phyloP scores from a whole-genome alignment of 2,797 vertebrate genomes.

The Cheirogaleus major region DNA sequence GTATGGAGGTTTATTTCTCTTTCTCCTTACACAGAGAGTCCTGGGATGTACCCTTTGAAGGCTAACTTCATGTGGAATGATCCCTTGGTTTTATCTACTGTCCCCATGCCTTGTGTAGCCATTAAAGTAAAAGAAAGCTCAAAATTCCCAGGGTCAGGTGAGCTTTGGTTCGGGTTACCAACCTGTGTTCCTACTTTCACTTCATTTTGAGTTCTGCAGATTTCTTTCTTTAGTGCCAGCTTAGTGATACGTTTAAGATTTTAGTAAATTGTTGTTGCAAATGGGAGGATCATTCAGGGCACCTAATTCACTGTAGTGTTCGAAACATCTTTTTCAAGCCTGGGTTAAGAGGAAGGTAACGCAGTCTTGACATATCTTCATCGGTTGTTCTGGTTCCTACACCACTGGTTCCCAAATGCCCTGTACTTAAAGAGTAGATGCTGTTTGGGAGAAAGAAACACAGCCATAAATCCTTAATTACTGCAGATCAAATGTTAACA shows the following conservation, averaged over 20 bases:
- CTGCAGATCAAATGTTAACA: constrained; percentile 62
- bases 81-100: not conserved
- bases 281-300: not conserved
- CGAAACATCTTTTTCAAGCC: not conserved
- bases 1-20: not conserved
- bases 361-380: not conserved
- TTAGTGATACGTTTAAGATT: not conserved
- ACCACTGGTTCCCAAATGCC: not conserved
- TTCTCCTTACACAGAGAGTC: not conserved
- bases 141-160: not conserved
- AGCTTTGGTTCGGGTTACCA: not conserved
- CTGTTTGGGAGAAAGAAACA: constrained; percentile 60
- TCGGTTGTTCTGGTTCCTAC: constrained; percentile 43
- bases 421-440: constrained; percentile 33
- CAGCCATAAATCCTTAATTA: constrained; percentile 71
- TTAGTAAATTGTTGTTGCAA: not conserved
- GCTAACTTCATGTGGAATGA: not conserved
- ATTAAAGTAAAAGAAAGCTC: not conserved
- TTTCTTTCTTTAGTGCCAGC: constrained; percentile 11
- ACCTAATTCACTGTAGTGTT: not conserved
- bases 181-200: not conserved
- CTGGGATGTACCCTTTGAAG: not conserved
- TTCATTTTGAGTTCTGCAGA: not conserved
- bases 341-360: not conserved
- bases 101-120: not conserved